Evolutionary conservation across 2,888 invertebrate species (phyloP), one percentile per base, ranked within the genome.

Genomic region (Chrysina gloriosa): DNA sequence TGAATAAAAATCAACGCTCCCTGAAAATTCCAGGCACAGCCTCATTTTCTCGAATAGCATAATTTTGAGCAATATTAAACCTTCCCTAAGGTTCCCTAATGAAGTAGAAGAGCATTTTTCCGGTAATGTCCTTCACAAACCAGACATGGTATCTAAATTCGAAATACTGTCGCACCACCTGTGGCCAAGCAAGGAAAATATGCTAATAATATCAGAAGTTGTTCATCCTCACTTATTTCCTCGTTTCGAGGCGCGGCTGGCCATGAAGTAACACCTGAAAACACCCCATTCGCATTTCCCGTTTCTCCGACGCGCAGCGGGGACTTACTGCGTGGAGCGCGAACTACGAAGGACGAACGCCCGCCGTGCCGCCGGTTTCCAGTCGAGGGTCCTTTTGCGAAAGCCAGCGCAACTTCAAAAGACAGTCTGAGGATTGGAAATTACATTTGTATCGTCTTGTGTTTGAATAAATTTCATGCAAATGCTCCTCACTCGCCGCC

Each of bases 121-220:
- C 11, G 58, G 42, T 61, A 61, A 61, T 61, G 58, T 42, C 58
- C 42, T 42, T 42, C 16, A 11, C 27, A 45, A 61, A 27, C 11
- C 25, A 61, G 39, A 61, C 29, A 27, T 45, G 16, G 11, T 19
- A 61, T 42, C 42, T 61, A 61, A 61, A 61, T 45, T 45, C 25
- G 42, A 42, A 71, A 65, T 69, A 69, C 68, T 68, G 67, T 61
- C 71, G 73, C 71, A 70, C 68, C 77, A 76, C 73, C 75, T 76
- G 77, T 71, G 73, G 69, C 74, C 73, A 72, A 75, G 73, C 71
- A 71, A 71, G 72, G 75, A 74, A 78, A 78, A 76, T 79, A 79
- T 79, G 79, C 78, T 78, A 79, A 79, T 79, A 77, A 76, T 72
- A 74, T 75, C 76, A 75, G 71, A 76, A 78, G 78, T 78, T 78